phyloP scores from a whole-genome alignment of 1,140 invertebrate species.

The Elysia chlorotica region DNA sequence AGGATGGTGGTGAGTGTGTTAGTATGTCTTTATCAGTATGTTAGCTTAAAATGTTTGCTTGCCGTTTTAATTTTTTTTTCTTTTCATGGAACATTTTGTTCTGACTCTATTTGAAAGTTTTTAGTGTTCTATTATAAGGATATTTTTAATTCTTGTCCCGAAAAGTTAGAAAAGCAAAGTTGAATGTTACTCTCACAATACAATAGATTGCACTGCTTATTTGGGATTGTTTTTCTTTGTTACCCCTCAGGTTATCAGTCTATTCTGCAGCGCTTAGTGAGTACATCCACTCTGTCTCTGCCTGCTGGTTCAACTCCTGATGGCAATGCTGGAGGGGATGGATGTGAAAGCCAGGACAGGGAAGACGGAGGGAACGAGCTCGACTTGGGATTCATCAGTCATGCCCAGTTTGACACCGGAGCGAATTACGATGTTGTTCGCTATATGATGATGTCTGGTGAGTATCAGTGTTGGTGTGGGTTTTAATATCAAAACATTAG shows the following conservation, averaged over 20 bases:
- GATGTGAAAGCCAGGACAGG: not conserved
- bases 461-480: not conserved
- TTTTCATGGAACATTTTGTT: no score
- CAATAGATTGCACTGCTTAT: not conserved
- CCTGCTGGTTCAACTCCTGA: no score
- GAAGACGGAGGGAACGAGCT: slow-evolving; percentile 33
- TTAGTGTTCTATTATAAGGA: no score
- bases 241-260: slow-evolving; percentile 52
- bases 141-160: no score
- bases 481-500: not conserved
- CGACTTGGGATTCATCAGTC: slow-evolving; percentile 54
- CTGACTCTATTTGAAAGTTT: no score
- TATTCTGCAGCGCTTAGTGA: slow-evolving; percentile 53
- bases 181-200: not conserved
- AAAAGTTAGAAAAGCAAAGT: no score
- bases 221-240: not conserved
- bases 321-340: no score
- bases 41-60: no score
- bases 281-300: slow-evolving; percentile 41
- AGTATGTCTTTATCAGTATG: no score
- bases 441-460: slow-evolving; percentile 30
- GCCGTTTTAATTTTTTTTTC: no score
- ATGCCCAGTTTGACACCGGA: slow-evolving; percentile 44
- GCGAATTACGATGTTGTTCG: slow-evolving; percentile 51
- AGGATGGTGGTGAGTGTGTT: no score